These are phyloP conservation scores for Chymomyza fuscimana DNA, from an alignment of 2,888 invertebrate genomes.

Conservation along the genomic window DNA sequence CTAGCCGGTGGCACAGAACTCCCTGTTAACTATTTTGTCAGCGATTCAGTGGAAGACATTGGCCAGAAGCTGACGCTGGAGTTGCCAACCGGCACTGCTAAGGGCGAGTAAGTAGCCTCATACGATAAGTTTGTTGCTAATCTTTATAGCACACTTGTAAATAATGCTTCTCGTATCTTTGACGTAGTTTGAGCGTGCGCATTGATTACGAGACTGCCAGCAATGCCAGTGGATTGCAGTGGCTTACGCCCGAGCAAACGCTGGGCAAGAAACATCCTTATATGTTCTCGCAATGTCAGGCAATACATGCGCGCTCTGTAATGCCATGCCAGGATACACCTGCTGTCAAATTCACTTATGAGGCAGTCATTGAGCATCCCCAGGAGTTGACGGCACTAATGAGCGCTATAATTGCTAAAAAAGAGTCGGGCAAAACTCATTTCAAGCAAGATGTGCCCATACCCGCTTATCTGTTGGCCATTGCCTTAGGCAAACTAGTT, in stretches of 20 bases:
- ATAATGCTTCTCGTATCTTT: constrained; percentile 43
- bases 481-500: constrained; percentile 92
- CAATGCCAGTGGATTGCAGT: constrained; percentile 91
- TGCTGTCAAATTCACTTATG: constrained; percentile 91
- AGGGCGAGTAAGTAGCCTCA: constrained; percentile 80
- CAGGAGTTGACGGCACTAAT: constrained; percentile 89
- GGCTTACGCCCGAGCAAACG: constrained; percentile 93
- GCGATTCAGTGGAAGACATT: constrained; percentile 84
- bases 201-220: constrained; percentile 89
- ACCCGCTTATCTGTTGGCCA: constrained; percentile 93
- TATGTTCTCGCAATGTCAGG: constrained; percentile 91
- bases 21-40: constrained; percentile 83
- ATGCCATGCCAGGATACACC: constrained; percentile 97
- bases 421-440: constrained; percentile 79
- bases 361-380: constrained; percentile 87
- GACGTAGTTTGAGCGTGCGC: constrained; percentile 70
- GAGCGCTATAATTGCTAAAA: constrained; percentile 87
- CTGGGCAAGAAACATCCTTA: constrained; percentile 92
- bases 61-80: constrained; percentile 89
- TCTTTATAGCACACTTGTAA: constrained; percentile 50
- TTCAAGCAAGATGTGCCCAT: constrained; percentile 91
- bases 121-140: constrained; percentile 45
- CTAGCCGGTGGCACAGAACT: constrained; percentile 73
- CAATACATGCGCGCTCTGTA: constrained; percentile 93
- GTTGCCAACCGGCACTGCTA: constrained; percentile 81